phyloP scores from a whole-genome alignment of 2,113 vertebrate genomes.

The Oncorhynchus keta region DNA sequence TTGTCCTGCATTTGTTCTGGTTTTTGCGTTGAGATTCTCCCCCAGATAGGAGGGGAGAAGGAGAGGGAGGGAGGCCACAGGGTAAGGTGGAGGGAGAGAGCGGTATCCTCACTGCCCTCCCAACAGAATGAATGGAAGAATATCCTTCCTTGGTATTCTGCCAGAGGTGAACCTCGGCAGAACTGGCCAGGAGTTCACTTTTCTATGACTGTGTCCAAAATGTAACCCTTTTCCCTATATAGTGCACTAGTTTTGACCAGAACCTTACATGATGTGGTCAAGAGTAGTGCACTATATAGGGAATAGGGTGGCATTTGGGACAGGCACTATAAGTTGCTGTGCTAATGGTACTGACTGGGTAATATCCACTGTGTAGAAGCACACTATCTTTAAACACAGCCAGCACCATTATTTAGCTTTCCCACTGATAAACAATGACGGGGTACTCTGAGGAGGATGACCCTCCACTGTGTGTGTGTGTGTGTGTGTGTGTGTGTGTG shows the following conservation, averaged over 20 bases:
- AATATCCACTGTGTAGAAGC: background rate
- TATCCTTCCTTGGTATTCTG: too few species aligned
- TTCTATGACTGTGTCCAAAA: too few species aligned
- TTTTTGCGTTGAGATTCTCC: background rate
- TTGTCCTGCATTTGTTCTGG: background rate
- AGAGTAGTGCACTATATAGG: too few species aligned
- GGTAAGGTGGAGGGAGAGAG: background rate
- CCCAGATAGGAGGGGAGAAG: background rate
- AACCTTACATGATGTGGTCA: too few species aligned
- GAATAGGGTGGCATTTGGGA: too few species aligned
- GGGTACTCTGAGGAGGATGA: conserved; percentile 19
- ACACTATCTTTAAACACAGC: conserved; percentile 37
- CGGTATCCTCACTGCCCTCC: background rate
- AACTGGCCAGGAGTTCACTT: too few species aligned
- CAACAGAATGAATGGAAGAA: too few species aligned
- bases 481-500: too few species aligned
- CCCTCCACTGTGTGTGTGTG: background rate
- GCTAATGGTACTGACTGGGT: background rate
- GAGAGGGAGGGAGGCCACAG: background rate
- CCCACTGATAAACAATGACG: conserved; percentile 51
- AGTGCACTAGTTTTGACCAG: too few species aligned
- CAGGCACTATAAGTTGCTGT: too few species aligned
- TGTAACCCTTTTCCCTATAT: too few species aligned
- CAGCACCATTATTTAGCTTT: conserved; percentile 44
- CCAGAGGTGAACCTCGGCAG: too few species aligned